Evolutionary conservation across 2,888 invertebrate genomes (phyloP).

Genomic region (Leucophora obtusa): DNA sequence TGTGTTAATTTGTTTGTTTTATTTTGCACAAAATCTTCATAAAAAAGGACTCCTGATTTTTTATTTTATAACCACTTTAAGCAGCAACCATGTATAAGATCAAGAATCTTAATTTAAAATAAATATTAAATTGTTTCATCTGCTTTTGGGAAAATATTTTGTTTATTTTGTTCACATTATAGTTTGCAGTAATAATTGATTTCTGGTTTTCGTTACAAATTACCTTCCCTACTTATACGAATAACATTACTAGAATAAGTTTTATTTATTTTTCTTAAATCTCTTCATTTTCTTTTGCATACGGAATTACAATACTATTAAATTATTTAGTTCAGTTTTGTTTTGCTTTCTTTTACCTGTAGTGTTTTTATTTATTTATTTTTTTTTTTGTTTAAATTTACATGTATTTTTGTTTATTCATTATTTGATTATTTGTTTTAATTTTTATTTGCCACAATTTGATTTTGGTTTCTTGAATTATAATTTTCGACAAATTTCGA

Average conservation of each 20-base stretch:
- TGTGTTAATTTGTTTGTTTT: slow-evolving; percentile 33
- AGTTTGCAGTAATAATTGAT: slow-evolving; percentile 57
- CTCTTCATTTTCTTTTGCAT: slow-evolving; percentile 26
- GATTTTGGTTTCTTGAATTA: slow-evolving; percentile 25
- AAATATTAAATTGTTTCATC: slow-evolving; percentile 43
- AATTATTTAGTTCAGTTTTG: slow-evolving; percentile 7
- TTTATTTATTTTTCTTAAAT: slow-evolving; percentile 48
- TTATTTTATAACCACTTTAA: slow-evolving; percentile 54
- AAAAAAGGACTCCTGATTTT: slow-evolving; percentile 42
- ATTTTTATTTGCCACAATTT: slow-evolving; percentile 44
- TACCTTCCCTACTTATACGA: slow-evolving; percentile 51
- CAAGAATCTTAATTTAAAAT: slow-evolving; percentile 34
- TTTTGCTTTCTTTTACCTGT: not conserved
- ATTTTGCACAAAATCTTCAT: slow-evolving; percentile 53
- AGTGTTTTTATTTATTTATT: not conserved
- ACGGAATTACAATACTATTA: not conserved
- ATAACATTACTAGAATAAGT: slow-evolving; percentile 42
- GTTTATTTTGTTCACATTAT: slow-evolving; percentile 22
- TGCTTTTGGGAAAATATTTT: slow-evolving; percentile 15
- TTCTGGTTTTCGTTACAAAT: slow-evolving; percentile 32
- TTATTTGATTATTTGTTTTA: slow-evolving; percentile 8
- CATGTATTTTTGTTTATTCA: slow-evolving; percentile 48
- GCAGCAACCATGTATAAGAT: slow-evolving; percentile 50
- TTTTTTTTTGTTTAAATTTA: slow-evolving; percentile 20
- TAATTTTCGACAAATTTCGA: no score